phyloP scores from a whole-genome alignment of 1,140 invertebrate genomes.

The Samia ricini region DNA sequence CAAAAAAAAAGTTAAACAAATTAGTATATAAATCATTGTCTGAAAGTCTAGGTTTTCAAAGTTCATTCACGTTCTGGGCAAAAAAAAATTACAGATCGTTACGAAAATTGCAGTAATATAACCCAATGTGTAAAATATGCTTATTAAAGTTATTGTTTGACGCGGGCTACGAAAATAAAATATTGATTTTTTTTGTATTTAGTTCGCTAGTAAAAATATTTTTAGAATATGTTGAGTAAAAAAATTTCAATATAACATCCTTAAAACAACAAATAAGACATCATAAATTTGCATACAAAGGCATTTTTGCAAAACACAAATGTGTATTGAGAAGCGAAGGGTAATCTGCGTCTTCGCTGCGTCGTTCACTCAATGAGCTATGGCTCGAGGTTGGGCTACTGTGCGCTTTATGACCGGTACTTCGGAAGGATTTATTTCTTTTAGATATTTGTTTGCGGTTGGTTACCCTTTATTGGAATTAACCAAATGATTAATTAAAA shows the following conservation, averaged over 20 bases:
- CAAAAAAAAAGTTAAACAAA: no score
- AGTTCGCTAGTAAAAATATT: not conserved
- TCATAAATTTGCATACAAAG: conserved; percentile 59
- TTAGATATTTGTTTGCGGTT: conserved; percentile 7
- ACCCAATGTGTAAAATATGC: no score
- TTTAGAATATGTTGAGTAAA: not conserved
- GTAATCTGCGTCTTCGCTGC: conserved; percentile 18
- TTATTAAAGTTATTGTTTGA: no score
- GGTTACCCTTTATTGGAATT: not conserved
- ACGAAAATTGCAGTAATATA: no score
- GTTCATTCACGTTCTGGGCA: no score
- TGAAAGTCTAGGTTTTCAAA: no score
- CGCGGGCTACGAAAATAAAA: no score
- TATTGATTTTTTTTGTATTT: no score
- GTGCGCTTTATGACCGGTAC: conserved; percentile 43
- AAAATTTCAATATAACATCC: not conserved
- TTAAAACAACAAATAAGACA: conserved; percentile 38
- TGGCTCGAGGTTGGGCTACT: conserved; percentile 32
- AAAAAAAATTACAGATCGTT: no score
- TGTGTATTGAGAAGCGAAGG: conserved; percentile 41
- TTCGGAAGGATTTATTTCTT: conserved; percentile 13
- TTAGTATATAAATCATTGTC: no score
- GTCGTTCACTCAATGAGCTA: conserved; percentile 30
- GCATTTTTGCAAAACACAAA: conserved; percentile 20
- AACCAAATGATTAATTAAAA: not conserved